These are phyloP conservation scores for Eriosoma lanigerum DNA, from an alignment of 1,140 invertebrate genomes.

Conservation along the genomic window DNA sequence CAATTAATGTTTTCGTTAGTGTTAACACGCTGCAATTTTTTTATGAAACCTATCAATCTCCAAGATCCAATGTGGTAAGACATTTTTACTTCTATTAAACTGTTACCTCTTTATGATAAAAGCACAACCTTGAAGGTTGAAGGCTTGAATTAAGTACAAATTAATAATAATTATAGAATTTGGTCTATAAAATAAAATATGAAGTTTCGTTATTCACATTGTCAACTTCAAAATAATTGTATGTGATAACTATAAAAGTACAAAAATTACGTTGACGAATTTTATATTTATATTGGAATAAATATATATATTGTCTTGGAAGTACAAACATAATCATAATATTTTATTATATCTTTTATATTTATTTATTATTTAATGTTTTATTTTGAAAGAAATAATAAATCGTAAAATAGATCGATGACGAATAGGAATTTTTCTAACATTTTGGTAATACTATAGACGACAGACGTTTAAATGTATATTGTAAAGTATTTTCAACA, in stretches of 20 bases:
- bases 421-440: background rate
- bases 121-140: conserved; percentile 27
- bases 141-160: no score
- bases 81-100: background rate
- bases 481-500: background rate
- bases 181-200: background rate
- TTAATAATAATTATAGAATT: background rate
- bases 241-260: no score
- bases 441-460: background rate
- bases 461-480: no score
- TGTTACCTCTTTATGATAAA: background rate
- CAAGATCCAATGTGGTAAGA: background rate
- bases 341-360: no score
- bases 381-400: background rate
- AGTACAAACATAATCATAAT: no score
- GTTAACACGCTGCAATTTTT: background rate
- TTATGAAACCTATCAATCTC: conserved; percentile 37
- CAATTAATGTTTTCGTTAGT: background rate
- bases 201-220: no score
- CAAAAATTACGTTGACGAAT: no score
- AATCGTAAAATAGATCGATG: background rate
- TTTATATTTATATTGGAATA: no score
- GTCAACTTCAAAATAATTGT: no score
- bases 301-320: no score
- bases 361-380: no score